Evolutionary conservation across 2,888 invertebrate species (phyloP).

Genomic region (Serripes groenlandicus): DNA sequence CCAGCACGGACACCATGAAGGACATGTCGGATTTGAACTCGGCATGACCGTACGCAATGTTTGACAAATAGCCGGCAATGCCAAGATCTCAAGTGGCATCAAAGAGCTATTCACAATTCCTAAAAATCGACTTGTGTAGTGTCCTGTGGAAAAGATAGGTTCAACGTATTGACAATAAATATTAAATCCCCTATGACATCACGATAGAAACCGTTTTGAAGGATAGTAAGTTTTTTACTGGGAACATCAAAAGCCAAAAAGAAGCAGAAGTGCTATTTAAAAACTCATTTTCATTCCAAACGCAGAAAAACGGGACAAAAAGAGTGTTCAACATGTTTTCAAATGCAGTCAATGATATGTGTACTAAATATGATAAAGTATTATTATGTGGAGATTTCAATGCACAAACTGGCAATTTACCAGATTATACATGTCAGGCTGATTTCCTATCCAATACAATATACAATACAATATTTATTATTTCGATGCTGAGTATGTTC

Average conservation of each 20-base stretch:
- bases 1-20: too few relatives aligned
- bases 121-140: slow-evolving; percentile 36
- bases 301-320: too few relatives aligned
- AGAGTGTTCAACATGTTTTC: too few relatives aligned
- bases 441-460: too few relatives aligned
- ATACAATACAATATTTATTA: too few relatives aligned
- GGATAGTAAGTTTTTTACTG: slow-evolving; percentile 18
- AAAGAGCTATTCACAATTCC: slow-evolving; percentile 17
- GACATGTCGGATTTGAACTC: slow-evolving; percentile 25
- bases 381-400: too few relatives aligned
- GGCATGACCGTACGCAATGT: background rate
- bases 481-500: too few relatives aligned
- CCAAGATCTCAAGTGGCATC: background rate
- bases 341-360: too few relatives aligned
- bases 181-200: slow-evolving; percentile 41
- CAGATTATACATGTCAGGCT: too few relatives aligned
- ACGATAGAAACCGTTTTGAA: slow-evolving; percentile 41
- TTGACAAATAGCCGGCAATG: background rate
- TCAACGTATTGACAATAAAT: slow-evolving; percentile 52
- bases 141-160: slow-evolving; percentile 55
- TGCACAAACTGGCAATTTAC: too few relatives aligned
- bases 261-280: slow-evolving; percentile 7
- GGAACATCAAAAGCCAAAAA: slow-evolving; percentile 3
- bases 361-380: too few relatives aligned
- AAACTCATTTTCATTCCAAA: slow-evolving; percentile 40